These are phyloP conservation scores for Notarius lentiginosus DNA, from an alignment of 2,113 vertebrate genomes.

Conservation along the genomic window DNA sequence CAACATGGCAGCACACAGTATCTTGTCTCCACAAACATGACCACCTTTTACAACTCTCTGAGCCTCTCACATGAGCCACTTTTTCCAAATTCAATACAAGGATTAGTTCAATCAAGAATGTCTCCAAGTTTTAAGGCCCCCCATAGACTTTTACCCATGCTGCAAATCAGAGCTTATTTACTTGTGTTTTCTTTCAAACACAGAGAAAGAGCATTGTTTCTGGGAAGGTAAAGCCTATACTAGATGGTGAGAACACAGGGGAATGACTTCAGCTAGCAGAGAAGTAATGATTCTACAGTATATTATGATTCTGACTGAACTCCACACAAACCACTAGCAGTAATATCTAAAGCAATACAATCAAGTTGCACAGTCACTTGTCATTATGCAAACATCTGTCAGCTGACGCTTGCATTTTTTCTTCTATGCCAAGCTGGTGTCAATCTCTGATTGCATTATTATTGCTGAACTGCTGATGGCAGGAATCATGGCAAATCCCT, in stretches of 20 bases:
- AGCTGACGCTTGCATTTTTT: conserved; percentile 14
- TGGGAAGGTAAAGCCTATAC: not conserved
- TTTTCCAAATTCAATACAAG: conserved; percentile 28
- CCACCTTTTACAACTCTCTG: conserved; percentile 15
- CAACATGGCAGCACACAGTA: conserved; percentile 12
- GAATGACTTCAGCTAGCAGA: not conserved
- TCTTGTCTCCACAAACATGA: conserved; percentile 7
- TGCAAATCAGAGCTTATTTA: conserved; percentile 15
- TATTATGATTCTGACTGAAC: not conserved
- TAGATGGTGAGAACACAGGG: not conserved
- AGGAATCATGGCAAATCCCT: not conserved
- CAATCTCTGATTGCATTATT: conserved; percentile 38
- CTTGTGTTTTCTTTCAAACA: conserved; percentile 27
- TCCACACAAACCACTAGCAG: not conserved
- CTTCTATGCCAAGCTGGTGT: conserved; percentile 6
- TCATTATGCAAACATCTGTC: conserved; percentile 27
- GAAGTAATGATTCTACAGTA: not conserved
- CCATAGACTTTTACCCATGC: not conserved
- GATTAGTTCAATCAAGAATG: conserved; percentile 30
- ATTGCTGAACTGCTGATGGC: conserved; percentile 27
- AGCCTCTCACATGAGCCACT: not conserved
- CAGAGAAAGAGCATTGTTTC: not conserved
- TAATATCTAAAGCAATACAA: conserved; percentile 1
- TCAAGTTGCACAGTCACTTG: conserved; percentile 37
- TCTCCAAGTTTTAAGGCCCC: not conserved